Base-by-base conservation (phyloP, 2,797 vertebrate genomes). In the Adelosebastes latens region DNA sequence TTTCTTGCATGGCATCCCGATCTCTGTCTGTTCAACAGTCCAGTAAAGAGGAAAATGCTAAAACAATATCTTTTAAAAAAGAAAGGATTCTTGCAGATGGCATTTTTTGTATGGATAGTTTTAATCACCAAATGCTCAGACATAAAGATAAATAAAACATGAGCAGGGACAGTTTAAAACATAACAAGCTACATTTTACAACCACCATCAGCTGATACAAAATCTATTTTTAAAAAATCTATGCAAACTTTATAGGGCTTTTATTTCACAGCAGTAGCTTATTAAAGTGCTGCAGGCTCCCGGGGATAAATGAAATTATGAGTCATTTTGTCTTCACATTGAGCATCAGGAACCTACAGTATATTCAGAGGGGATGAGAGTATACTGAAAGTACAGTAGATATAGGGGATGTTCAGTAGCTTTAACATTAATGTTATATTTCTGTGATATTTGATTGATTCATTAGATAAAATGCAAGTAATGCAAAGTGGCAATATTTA, bases 251-350 rank as follows among this genome's bases (percentile, higher is more conserved):
- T 14, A 20, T 53, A 53, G 16, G 27, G 59, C 46, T 68, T 71
- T 61, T 64, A 76, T 66, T 80, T 75, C 62, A 62, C 74, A 75
- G 24, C 36, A 32, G 53, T 14, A 56, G 12, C 49, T 82, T 64
- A 74, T 80, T 66, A 70, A 81, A 72, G 55, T 67, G 66, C 52
- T 61, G 75, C 66, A n/a, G 34, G 27, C 84, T 79, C 31, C 5
- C 4, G 67, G 61, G 72, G 73, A 73, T 68, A 55, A 70, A 85
- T 72, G 10, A 80, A 82, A 46, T 77, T 24, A 69, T 72, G 72
- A 81, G 22, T 80, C 16, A 79, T 74, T 61, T 78, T 73, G 53
- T 66, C 24, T 66, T 80, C 39, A 80, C 71, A 58, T 20, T 65
- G 78, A 71, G 59, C 55, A 36, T 75, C 61, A 52, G 69, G 49